Percentiles rank a stretch among this genome's conserved stretches.
Conservation (phyloP, 2,797 vertebrate species). For the Pangasius djambal region DNA sequence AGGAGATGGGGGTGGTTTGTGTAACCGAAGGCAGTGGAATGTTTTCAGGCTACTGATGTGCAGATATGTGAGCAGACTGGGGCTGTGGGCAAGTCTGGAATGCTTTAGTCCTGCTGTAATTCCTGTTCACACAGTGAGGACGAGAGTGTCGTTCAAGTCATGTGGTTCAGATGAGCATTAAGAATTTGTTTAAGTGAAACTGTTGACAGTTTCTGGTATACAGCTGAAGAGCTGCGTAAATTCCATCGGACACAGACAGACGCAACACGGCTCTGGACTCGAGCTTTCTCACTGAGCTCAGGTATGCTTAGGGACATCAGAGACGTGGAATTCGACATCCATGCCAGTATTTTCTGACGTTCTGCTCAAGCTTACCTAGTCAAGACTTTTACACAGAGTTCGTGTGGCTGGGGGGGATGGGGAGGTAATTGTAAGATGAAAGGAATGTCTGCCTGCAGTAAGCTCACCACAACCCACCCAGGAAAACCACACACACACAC, state of each 20-base stretch:
- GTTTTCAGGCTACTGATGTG: constrained; percentile 41
- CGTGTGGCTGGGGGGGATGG: constrained; percentile 28
- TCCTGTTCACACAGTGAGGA: background rate
- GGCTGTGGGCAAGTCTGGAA: constrained; percentile 38
- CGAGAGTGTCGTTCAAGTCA: background rate
- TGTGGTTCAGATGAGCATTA: background rate
- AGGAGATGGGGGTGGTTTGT: background rate
- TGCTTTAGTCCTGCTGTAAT: constrained; percentile 34
- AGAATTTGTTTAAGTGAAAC: background rate
- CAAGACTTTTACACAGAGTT: constrained; percentile 16
- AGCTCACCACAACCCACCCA: constrained; percentile 50
- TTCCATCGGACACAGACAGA: background rate
- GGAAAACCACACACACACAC: constrained; percentile 54
- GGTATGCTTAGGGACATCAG: background rate
- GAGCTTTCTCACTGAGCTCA: background rate
- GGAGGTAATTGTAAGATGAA: constrained; percentile 55
- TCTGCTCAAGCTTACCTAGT: background rate
- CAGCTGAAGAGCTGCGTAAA: background rate
- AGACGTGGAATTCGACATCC: background rate
- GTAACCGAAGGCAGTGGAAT: constrained; percentile 45
- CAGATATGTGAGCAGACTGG: constrained; percentile 31
- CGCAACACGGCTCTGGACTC: background rate
- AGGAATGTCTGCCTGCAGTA: constrained; percentile 68
- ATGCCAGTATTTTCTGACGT: background rate
- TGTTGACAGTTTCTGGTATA: background rate